phyloP scores from a whole-genome alignment of 2,797 vertebrate species.

The Falco rusticolus region DNA sequence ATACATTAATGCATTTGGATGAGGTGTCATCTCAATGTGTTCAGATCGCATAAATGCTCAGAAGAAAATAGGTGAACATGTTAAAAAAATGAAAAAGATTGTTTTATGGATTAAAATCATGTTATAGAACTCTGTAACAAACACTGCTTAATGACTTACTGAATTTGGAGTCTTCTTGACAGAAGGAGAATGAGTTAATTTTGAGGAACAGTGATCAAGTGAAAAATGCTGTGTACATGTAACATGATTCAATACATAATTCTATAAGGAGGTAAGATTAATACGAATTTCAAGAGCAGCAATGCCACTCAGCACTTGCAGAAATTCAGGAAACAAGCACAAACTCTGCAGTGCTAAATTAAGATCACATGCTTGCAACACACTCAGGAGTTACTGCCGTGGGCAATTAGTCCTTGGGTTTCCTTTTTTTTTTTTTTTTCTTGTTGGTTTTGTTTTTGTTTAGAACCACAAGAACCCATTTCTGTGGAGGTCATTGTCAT shows the following conservation, averaged over 20 bases:
- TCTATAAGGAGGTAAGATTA: background rate
- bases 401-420: background rate
- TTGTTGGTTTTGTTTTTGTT: background rate
- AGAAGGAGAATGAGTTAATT: background rate
- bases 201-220: background rate
- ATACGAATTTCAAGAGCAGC: background rate
- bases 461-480: background rate
- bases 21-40: background rate
- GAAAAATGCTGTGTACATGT: accelerated
- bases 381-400: background rate
- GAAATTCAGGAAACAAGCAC: background rate
- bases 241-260: background rate
- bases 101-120: background rate
- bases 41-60: background rate
- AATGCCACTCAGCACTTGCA: background rate
- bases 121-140: background rate
- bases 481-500: background rate
- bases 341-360: slow-evolving; percentile 7
- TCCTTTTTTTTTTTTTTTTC: background rate
- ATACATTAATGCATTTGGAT: background rate
- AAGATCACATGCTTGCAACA: slow-evolving; percentile 8
- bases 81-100: background rate
- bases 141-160: accelerated
- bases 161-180: background rate
- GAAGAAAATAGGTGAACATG: background rate